These are phyloP conservation scores for Hetaerina titia DNA, from an alignment of 2,888 invertebrate species.

Conservation along the genomic window DNA sequence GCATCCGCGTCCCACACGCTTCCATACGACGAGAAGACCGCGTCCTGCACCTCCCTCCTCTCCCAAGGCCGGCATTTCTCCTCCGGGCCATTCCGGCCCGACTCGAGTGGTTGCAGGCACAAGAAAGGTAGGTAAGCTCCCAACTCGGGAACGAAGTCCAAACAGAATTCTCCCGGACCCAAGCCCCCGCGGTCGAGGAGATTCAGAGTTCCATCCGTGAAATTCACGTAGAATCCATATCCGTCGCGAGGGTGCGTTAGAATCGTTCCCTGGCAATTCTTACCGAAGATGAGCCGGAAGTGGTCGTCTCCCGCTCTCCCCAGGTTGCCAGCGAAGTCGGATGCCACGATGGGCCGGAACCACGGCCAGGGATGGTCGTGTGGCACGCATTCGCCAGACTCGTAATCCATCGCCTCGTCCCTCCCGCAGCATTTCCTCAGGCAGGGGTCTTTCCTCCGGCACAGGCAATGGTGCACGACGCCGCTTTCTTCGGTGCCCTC, in stretches of 20 bases:
- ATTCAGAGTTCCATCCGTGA: slow-evolving; percentile 31
- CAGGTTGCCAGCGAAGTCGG: background rate
- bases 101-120: background rate
- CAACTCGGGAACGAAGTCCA: background rate
- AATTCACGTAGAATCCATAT: slow-evolving; percentile 37
- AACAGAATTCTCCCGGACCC: slow-evolving; percentile 16
- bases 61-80: background rate
- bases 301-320: background rate
- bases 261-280: background rate
- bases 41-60: background rate
- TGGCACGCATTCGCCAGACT: background rate
- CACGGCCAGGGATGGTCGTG: background rate
- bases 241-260: background rate
- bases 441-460: background rate
- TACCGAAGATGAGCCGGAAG: background rate
- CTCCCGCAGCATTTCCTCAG: slow-evolving; percentile 41
- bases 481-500: background rate
- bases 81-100: background rate
- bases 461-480: background rate
- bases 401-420: slow-evolving; percentile 34
- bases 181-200: background rate
- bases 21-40: background rate
- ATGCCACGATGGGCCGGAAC: slow-evolving; percentile 31
- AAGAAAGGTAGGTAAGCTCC: slow-evolving; percentile 24
- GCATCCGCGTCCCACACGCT: background rate